phyloP scores from a whole-genome alignment of 2,797 vertebrate species.

The Otolemur crassicaudatus region DNA sequence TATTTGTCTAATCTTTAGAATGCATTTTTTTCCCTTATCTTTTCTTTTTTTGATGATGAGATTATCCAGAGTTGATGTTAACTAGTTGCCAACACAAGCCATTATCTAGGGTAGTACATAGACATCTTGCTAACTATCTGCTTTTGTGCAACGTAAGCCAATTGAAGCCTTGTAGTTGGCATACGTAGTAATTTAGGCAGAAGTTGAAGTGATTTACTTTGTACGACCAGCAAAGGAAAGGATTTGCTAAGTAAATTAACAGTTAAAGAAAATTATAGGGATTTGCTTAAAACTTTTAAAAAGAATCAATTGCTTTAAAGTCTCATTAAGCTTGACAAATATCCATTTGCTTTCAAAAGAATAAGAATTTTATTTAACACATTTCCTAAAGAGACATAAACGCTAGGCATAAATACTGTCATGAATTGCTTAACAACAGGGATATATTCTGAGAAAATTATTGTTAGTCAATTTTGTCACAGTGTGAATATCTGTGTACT shows the following conservation, averaged over 20 bases:
- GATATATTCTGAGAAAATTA: not conserved
- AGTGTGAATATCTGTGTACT: not conserved
- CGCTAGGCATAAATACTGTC: not conserved
- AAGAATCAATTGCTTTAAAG: slow-evolving; percentile 19
- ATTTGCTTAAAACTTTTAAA: slow-evolving; percentile 50
- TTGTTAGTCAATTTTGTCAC: not conserved
- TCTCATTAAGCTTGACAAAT: not conserved
- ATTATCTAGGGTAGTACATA: not conserved
- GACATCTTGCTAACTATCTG: not conserved
- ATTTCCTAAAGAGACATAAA: slow-evolving; percentile 37
- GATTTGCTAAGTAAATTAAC: slow-evolving; percentile 26
- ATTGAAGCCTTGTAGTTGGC: not conserved
- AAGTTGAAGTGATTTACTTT: slow-evolving; percentile 22
- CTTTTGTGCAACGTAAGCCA: not conserved
- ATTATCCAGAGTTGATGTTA: not conserved
- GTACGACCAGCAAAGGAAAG: slow-evolving; percentile 27
- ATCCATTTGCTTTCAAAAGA: slow-evolving; percentile 19
- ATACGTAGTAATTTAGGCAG: not conserved
- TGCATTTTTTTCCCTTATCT: not conserved
- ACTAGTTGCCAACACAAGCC: not conserved
- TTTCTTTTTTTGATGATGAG: not conserved
- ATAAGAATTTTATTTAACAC: not conserved
- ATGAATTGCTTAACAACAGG: not conserved
- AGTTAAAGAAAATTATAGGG: not conserved
- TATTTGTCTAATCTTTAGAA: not conserved